Conservation (phyloP, 2,888 invertebrate genomes). For the Cheilosia soror region DNA sequence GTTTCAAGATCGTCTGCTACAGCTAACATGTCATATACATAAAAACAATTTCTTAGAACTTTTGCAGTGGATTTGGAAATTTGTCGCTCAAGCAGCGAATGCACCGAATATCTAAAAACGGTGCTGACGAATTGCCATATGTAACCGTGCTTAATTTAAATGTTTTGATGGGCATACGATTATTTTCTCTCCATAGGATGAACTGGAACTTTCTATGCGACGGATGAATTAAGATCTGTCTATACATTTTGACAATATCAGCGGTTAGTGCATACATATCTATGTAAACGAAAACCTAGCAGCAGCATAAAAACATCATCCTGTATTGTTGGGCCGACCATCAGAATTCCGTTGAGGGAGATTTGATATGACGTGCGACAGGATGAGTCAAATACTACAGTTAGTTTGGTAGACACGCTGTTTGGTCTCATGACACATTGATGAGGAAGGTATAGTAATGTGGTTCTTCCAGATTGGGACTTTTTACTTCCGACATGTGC, state of each 20-base stretch:
- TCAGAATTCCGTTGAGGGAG: slow-evolving; percentile 64
- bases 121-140: background rate
- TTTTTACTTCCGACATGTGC: background rate
- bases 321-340: slow-evolving; percentile 64
- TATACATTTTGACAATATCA: slow-evolving; percentile 56
- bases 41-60: slow-evolving; percentile 4
- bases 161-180: background rate
- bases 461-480: background rate
- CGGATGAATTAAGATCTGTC: slow-evolving; percentile 49
- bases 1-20: slow-evolving; percentile 3
- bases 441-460: slow-evolving; percentile 4
- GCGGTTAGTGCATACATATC: slow-evolving; percentile 31
- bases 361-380: slow-evolving; percentile 45
- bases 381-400: slow-evolving; percentile 7
- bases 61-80: background rate
- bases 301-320: slow-evolving; percentile 45
- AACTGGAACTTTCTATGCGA: slow-evolving; percentile 38
- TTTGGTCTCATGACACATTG: slow-evolving; percentile 19
- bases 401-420: slow-evolving; percentile 51
- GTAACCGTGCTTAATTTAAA: background rate
- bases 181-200: slow-evolving; percentile 1
- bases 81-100: background rate
- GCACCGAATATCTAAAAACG: background rate
- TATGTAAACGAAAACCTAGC: slow-evolving; percentile 50
- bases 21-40: slow-evolving; percentile 12